Conservation (phyloP, 2,113 vertebrate species). For the Plecotus auritus region DNA sequence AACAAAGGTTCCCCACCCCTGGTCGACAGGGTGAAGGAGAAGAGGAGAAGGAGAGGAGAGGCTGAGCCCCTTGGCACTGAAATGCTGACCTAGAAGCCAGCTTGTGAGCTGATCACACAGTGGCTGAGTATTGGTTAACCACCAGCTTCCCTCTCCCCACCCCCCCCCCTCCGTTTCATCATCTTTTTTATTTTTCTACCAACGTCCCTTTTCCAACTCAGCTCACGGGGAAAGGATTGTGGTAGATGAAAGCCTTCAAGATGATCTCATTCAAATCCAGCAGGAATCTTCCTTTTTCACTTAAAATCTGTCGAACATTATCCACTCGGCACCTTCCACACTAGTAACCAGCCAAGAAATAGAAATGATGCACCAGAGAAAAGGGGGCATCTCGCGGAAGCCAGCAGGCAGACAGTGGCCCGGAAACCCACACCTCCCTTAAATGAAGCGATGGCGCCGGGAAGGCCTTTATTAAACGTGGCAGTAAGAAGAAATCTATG, state of each 20-base stretch:
- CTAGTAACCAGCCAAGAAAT: constrained; percentile 27
- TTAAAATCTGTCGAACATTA: constrained; percentile 57
- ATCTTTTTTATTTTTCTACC: constrained; percentile 56
- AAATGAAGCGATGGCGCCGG: neutral
- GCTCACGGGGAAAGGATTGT: constrained; percentile 43
- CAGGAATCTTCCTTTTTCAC: neutral
- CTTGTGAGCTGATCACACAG: neutral
- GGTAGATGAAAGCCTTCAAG: constrained; percentile 59
- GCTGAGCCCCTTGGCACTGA: neutral
- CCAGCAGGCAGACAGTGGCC: constrained; percentile 44
- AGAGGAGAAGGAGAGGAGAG: neutral
- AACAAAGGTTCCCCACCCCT: too few species aligned
- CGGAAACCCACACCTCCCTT: constrained; percentile 45
- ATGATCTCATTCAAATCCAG: neutral
- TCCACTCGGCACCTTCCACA: constrained; percentile 26
- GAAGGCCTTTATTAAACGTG: neutral
- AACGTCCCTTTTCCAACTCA: constrained; percentile 29
- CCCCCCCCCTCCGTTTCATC: neutral
- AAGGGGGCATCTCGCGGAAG: constrained; percentile 31
- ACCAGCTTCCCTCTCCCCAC: neutral
- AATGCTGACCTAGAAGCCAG: neutral
- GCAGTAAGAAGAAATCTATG: neutral
- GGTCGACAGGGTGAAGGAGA: neutral
- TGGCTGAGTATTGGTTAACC: constrained; percentile 20
- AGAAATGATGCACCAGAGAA: neutral